A percentile compares a stretch with the other conserved stretches of the same genome.
phyloP scores from a whole-genome alignment of 2,113 vertebrate genomes.

The Boulengeromyrus knoepffleri region DNA sequence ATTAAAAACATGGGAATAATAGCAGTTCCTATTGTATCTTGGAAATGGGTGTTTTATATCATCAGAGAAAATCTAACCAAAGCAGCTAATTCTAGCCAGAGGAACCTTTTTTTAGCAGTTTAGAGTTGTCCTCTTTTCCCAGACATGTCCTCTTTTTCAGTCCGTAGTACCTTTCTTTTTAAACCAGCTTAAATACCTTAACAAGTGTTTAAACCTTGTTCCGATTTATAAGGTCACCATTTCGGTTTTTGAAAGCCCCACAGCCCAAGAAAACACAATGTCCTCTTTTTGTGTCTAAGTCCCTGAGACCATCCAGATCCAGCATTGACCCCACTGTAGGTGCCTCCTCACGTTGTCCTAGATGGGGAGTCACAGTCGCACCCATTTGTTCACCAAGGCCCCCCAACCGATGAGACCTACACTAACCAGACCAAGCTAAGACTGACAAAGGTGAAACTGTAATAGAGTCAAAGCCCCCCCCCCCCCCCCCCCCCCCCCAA shows the following conservation, averaged over 20 bases:
- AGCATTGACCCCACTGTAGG: not conserved
- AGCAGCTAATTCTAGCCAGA: not conserved
- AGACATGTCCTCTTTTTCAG: not conserved
- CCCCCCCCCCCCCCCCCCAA: not conserved
- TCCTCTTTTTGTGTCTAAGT: not conserved
- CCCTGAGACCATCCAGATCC: not conserved
- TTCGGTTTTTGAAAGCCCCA: not conserved
- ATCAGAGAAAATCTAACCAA: not conserved
- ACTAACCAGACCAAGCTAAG: not conserved
- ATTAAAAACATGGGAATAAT: not conserved
- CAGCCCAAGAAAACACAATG: not conserved
- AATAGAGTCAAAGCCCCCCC: not conserved
- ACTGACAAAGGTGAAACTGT: not conserved
- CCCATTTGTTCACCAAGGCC: not conserved
- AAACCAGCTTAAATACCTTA: not conserved
- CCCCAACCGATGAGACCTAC: not conserved
- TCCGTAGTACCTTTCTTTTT: not conserved
- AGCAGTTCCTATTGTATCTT: not conserved
- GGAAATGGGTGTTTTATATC: not conserved
- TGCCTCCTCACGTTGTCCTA: not conserved
- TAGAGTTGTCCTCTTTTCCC: not conserved
- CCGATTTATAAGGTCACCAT: not conserved
- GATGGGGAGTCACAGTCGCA: not conserved
- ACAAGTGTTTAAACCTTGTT: not conserved
- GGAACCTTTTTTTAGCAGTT: not conserved